phyloP scores from a whole-genome alignment of 2,113 vertebrate species.

The Ploceus nigricollis region DNA sequence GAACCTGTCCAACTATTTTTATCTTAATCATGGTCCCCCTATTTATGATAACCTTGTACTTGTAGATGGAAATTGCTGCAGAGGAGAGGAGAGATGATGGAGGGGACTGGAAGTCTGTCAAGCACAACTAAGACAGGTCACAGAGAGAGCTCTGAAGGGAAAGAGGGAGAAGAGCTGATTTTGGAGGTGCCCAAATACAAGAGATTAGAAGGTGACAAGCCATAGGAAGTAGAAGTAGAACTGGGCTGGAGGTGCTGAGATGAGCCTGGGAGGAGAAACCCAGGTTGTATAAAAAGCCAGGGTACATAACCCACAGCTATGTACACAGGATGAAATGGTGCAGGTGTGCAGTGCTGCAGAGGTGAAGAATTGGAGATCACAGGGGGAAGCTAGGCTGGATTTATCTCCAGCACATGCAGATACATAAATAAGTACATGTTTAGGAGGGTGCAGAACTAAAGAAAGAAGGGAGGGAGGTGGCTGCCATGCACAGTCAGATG shows the following conservation, averaged over 20 bases:
- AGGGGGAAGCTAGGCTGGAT: background rate
- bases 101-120: background rate
- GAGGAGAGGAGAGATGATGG: background rate
- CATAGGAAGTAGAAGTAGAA: background rate
- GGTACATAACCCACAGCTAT: background rate
- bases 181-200: background rate
- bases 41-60: background rate
- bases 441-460: background rate
- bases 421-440: background rate
- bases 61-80: background rate
- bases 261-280: background rate
- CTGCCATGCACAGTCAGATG: background rate
- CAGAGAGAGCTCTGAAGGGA: background rate
- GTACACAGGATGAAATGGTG: background rate
- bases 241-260: background rate
- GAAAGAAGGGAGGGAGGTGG: background rate
- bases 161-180: background rate
- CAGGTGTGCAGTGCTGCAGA: background rate
- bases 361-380: background rate
- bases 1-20: background rate
- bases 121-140: background rate
- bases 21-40: background rate
- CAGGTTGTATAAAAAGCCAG: background rate
- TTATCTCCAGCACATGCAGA: background rate
- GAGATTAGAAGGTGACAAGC: background rate